These are phyloP conservation scores for Tenthredo scrophulariae DNA, from an alignment of 2,888 invertebrate species.

Conservation along the genomic window DNA sequence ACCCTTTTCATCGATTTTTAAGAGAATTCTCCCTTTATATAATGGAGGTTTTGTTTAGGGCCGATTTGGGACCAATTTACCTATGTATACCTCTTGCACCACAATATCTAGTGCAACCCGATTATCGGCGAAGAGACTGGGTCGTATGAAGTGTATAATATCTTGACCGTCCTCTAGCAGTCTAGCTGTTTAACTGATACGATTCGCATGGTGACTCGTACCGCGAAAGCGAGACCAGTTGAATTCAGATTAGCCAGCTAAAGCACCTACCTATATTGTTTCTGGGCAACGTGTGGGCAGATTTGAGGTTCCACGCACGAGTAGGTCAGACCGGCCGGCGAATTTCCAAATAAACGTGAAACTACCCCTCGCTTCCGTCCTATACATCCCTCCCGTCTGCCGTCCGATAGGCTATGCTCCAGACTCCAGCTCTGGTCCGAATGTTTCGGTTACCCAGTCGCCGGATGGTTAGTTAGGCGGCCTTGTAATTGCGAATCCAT, in stretches of 20 bases:
- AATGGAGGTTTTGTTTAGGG: too few species aligned
- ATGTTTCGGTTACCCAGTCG: conserved; percentile 41
- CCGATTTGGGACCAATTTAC: background rate
- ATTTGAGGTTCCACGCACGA: conserved; percentile 51
- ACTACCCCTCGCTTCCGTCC: conserved; percentile 25
- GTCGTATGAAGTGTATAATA: background rate
- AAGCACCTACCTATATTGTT: conserved; percentile 47
- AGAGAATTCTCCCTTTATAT: too few species aligned
- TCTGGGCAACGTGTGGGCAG: conserved; percentile 36
- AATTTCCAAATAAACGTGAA: conserved; percentile 50
- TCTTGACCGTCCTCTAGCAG: background rate
- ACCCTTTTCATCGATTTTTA: too few species aligned
- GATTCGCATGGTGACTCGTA: background rate
- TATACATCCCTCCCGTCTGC: background rate
- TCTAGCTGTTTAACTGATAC: background rate
- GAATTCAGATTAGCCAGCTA: conserved; percentile 46
- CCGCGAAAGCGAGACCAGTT: conserved; percentile 33
- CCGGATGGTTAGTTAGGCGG: conserved; percentile 45
- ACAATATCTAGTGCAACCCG: background rate
- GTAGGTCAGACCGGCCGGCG: conserved; percentile 20
- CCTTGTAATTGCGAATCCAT: conserved; percentile 52
- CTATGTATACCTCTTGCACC: background rate
- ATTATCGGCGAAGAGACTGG: background rate
- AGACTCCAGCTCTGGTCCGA: background rate
- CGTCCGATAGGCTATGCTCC: background rate